Conservation (phyloP, 2,113 vertebrate species). For the Aix galericulata region DNA sequence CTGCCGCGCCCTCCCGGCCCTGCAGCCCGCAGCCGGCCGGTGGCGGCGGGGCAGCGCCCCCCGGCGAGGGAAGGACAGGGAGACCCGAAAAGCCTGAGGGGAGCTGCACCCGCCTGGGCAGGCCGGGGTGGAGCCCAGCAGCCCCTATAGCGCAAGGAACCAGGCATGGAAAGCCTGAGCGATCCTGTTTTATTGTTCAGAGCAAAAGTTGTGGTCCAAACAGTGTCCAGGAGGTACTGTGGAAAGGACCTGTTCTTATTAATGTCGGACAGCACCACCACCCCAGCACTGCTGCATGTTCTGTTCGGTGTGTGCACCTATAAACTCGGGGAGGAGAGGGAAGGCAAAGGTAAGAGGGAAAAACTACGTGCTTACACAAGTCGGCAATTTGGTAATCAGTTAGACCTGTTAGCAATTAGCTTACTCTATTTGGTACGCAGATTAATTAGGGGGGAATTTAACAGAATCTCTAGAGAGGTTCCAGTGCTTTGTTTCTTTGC, state of each 20-base stretch:
- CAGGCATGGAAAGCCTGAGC: neutral
- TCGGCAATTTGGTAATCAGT: neutral
- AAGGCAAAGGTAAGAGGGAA: neutral
- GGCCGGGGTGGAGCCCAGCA: neutral
- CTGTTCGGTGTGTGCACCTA: accelerated
- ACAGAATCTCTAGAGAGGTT: neutral
- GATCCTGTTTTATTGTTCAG: accelerated
- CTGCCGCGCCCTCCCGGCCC: too few relatives aligned
- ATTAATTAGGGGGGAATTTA: neutral
- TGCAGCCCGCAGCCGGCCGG: too few relatives aligned
- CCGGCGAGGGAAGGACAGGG: too few relatives aligned
- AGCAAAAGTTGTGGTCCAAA: neutral
- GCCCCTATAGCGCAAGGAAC: too few relatives aligned
- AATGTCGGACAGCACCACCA: accelerated
- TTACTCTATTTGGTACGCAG: neutral
- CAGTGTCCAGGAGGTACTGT: too few relatives aligned
- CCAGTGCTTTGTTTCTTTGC: neutral
- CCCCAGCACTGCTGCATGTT: accelerated
- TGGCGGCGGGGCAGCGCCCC: too few relatives aligned
- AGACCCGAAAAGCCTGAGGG: too few relatives aligned
- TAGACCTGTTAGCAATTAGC: neutral
- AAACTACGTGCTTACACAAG: accelerated
- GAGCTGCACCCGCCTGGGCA: neutral
- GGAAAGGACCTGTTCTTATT: accelerated
- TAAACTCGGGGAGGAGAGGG: accelerated